A percentile compares a stretch with the other conserved stretches of the same genome.
phyloP scores from a whole-genome alignment of 2,888 invertebrate species.

The Coenonympha glycerion region DNA sequence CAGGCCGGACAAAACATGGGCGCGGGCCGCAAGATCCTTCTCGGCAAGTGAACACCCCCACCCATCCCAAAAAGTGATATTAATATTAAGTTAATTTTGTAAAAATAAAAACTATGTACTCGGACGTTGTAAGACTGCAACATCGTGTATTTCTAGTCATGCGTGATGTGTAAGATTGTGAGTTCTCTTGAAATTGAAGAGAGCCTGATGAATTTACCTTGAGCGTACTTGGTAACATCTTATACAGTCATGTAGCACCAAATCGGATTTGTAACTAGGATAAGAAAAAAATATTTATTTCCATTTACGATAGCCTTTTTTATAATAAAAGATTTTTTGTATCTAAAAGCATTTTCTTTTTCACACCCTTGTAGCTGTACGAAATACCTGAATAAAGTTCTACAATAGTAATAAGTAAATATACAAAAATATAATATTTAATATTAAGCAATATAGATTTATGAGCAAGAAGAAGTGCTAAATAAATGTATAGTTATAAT shows the following conservation, averaged over 20 bases:
- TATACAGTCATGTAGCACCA: constrained; percentile 53
- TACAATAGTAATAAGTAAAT: neutral
- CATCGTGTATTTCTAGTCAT: constrained; percentile 46
- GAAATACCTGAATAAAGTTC: neutral
- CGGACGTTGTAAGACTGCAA: constrained; percentile 59
- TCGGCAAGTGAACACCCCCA: constrained; percentile 84
- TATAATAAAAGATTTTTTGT: constrained; percentile 58
- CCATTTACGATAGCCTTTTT: constrained; percentile 63
- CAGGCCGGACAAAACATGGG: constrained; percentile 94
- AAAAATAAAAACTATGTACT: constrained; percentile 66
- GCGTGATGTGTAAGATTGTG: constrained; percentile 42
- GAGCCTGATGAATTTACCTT: constrained; percentile 30
- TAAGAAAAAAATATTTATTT: constrained; percentile 65
- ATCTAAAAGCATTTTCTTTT: constrained; percentile 25
- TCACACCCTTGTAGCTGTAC: neutral
- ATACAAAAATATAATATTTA: no score
- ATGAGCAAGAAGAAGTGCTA: no score
- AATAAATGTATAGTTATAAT: no score
- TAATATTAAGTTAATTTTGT: constrained; percentile 66
- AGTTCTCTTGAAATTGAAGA: constrained; percentile 36
- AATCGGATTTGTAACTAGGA: constrained; percentile 58
- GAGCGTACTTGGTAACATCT: constrained; percentile 32
- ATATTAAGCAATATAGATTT: no score
- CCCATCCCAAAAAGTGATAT: constrained; percentile 61
- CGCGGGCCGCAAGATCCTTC: constrained; percentile 90